These are phyloP conservation scores for Patella depressa DNA, from an alignment of 2,888 invertebrate genomes.

Conservation along the genomic window DNA sequence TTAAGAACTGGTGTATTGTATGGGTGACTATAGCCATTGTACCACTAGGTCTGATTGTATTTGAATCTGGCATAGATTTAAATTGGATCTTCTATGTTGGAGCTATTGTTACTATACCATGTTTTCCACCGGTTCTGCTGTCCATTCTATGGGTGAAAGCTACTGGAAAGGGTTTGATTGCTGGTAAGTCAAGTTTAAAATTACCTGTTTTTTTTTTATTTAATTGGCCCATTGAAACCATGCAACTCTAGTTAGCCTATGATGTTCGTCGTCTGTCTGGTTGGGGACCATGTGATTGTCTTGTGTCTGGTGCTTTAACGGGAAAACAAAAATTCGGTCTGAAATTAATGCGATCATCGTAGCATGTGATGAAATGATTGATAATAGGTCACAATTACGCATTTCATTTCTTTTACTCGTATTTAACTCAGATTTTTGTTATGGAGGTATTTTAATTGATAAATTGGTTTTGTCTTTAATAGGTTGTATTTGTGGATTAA, in stretches of 20 bases:
- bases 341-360: no score
- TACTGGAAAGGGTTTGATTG: slow-evolving; percentile 59
- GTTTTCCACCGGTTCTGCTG: slow-evolving; percentile 65
- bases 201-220: no score
- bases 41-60: slow-evolving; percentile 64
- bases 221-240: no score
- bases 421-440: no score
- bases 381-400: not conserved
- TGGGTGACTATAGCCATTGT: slow-evolving; percentile 64
- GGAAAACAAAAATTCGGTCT: no score
- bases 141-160: slow-evolving; percentile 65
- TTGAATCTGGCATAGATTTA: slow-evolving; percentile 64
- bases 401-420: not conserved
- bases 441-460: no score
- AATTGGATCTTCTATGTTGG: slow-evolving; percentile 69
- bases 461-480: no score
- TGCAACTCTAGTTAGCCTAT: no score
- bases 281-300: no score
- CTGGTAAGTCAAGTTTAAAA: slow-evolving; percentile 41
- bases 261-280: no score
- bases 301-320: no score
- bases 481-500: slow-evolving; percentile 57
- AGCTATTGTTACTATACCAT: slow-evolving; percentile 67
- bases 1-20: slow-evolving; percentile 69
- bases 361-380: no score